A percentile compares a stretch with the other conserved stretches of the same genome.
Conservation (phyloP, 2,888 invertebrate genomes). For the Andrena minutula region DNA sequence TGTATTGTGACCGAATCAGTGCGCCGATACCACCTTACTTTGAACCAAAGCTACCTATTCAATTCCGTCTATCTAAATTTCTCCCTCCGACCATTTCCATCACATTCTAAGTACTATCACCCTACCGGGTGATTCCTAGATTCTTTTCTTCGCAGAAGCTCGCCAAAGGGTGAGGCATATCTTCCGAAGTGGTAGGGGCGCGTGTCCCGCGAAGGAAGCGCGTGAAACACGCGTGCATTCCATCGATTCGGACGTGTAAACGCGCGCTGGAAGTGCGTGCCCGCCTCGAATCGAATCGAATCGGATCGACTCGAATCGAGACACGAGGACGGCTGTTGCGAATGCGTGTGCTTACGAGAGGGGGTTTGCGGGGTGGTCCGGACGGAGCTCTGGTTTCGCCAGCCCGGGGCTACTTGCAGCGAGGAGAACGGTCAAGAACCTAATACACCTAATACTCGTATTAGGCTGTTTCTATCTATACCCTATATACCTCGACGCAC, state of each 20-base stretch:
- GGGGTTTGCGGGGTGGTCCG: conserved; percentile 44
- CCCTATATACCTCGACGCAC: conserved; percentile 58
- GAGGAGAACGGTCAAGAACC: conserved; percentile 76
- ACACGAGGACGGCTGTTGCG: conserved; percentile 46
- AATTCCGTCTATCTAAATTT: no score
- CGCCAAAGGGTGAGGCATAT: background rate
- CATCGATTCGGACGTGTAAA: conserved; percentile 63
- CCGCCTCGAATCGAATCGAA: conserved; percentile 39
- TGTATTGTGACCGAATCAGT: no score
- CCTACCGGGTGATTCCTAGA: background rate
- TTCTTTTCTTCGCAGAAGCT: background rate
- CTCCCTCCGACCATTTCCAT: background rate
- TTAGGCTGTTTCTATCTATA: conserved; percentile 58
- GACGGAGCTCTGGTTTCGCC: conserved; percentile 77
- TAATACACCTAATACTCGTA: conserved; percentile 71
- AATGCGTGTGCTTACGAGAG: conserved; percentile 37
- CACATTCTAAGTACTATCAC: background rate
- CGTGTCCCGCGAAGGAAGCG: conserved; percentile 58
- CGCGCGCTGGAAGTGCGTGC: conserved; percentile 61
- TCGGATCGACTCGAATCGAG: conserved; percentile 46
- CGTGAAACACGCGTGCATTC: conserved; percentile 58
- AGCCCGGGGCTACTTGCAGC: conserved; percentile 73
- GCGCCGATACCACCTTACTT: no score
- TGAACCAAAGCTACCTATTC: no score
- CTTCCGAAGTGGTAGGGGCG: background rate